phyloP scores from a whole-genome alignment of 2,888 invertebrate species.

The Torymus tubicola region DNA sequence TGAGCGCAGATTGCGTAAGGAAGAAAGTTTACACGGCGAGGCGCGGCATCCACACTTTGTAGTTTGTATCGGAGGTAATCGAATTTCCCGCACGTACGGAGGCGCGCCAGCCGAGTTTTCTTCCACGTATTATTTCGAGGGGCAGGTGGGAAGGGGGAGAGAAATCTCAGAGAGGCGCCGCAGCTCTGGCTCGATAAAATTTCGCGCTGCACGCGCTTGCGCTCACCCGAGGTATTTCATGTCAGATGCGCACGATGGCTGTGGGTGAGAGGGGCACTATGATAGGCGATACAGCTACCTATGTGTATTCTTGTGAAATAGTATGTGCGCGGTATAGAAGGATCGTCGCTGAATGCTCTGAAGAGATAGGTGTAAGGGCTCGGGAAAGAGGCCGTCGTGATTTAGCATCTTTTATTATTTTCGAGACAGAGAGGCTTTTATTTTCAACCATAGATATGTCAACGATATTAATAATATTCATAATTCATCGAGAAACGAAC shows the following conservation, averaged over 20 bases:
- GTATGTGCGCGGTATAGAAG: no score
- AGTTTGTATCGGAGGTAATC: constrained; percentile 45
- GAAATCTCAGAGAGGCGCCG: background rate
- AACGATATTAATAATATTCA: no score
- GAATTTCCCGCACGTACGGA: constrained; percentile 44
- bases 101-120: constrained; percentile 15
- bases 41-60: constrained; percentile 23
- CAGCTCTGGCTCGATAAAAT: constrained; percentile 20
- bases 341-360: no score
- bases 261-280: background rate
- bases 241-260: background rate
- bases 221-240: background rate
- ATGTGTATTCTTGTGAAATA: no score
- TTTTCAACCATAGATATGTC: no score
- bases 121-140: constrained; percentile 19
- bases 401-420: no score
- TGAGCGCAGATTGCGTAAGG: constrained; percentile 11
- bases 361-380: no score
- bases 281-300: no score
- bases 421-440: no score
- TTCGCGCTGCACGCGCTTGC: background rate
- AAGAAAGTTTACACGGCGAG: background rate
- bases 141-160: no score
- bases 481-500: no score
- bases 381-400: no score